phyloP scores from a whole-genome alignment of 2,113 vertebrate genomes.

The Rhadina sibilatrix region DNA sequence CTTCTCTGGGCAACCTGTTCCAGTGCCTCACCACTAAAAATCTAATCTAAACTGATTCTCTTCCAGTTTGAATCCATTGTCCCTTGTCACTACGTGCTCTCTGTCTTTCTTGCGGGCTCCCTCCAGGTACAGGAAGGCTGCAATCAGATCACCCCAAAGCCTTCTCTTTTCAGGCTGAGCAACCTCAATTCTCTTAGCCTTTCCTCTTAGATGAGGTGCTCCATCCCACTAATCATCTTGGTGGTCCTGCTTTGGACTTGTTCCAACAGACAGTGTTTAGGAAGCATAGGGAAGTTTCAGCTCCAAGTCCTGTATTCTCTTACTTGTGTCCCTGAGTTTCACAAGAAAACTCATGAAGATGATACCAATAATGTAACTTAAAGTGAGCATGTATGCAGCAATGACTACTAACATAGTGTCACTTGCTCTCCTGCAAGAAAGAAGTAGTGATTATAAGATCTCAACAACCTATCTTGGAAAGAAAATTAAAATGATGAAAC shows the following conservation, averaged over 20 bases:
- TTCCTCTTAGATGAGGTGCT: not conserved
- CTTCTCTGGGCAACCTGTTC: not conserved
- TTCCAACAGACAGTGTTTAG: not conserved
- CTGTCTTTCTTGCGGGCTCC: not conserved
- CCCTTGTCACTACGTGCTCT: not conserved
- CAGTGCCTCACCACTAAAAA: not conserved
- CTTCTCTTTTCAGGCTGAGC: not conserved
- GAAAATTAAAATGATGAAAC: not conserved
- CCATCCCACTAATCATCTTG: not conserved
- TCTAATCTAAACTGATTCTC: not conserved
- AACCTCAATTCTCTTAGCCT: not conserved
- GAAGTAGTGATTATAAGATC: not conserved
- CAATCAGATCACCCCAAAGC: not conserved
- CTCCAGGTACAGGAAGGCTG: not conserved
- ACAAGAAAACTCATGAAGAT: not conserved
- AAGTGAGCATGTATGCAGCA: not conserved
- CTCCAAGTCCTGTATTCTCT: not conserved
- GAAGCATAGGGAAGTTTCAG: not conserved
- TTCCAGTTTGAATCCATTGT: not conserved
- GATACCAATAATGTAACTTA: not conserved
- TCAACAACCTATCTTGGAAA: not conserved
- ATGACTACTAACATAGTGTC: not conserved
- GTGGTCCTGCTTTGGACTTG: not conserved
- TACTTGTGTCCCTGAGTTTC: not conserved
- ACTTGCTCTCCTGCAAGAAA: not conserved